Conservation (phyloP, 2,797 vertebrate genomes). For the Cirrhinus molitorella region DNA sequence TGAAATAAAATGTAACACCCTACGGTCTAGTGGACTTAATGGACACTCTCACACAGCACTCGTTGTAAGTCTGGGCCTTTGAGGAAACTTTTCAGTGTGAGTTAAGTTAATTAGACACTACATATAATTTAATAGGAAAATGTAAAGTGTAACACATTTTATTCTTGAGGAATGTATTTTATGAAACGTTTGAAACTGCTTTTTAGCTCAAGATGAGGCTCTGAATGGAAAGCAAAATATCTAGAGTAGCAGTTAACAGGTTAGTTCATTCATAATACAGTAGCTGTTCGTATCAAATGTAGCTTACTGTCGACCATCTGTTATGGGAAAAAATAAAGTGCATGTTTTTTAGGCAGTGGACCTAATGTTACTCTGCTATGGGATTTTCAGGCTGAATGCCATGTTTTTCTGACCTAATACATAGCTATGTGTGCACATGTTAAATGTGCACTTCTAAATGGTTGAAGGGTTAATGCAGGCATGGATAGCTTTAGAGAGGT, state of each 20-base stretch:
- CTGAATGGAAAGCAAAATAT: neutral
- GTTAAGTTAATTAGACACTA: neutral
- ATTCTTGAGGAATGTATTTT: neutral
- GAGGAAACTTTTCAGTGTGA: neutral
- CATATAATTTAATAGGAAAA: neutral
- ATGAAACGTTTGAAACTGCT: neutral
- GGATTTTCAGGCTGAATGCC: slow-evolving; percentile 22
- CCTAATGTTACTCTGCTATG: neutral
- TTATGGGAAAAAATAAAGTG: neutral
- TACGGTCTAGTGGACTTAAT: neutral
- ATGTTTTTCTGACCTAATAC: slow-evolving; percentile 18
- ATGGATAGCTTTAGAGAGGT: slow-evolving; percentile 44
- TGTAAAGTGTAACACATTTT: neutral
- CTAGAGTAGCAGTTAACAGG: neutral
- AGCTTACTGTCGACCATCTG: neutral
- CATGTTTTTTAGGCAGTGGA: neutral
- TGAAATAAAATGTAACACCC: neutral
- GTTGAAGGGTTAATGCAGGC: slow-evolving; percentile 45
- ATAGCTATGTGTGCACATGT: slow-evolving; percentile 31
- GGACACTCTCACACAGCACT: neutral
- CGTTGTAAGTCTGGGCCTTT: neutral
- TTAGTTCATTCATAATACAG: neutral
- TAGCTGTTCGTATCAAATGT: neutral
- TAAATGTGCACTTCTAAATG: slow-evolving; percentile 26
- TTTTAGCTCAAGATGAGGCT: neutral